A percentile compares a stretch with the other conserved stretches of the same genome.
Conservation (phyloP, 2,888 invertebrate genomes). For the Therioaphis trifolii region DNA sequence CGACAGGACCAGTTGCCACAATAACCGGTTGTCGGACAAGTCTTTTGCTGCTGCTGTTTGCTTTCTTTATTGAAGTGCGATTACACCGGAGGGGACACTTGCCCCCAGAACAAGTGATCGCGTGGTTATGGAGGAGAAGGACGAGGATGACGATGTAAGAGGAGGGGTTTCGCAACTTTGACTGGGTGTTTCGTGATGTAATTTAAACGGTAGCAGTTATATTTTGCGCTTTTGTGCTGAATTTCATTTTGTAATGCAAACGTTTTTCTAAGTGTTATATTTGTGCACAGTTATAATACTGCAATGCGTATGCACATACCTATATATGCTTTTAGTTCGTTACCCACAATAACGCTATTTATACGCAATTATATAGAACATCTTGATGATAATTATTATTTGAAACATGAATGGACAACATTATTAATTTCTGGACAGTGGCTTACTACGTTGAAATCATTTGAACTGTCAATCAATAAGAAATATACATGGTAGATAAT, state of each 20-base stretch:
- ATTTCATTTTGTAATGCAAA: slow-evolving; percentile 8
- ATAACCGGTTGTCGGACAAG: slow-evolving; percentile 33
- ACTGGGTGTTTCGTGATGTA: slow-evolving; percentile 25
- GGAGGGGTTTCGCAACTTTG: slow-evolving; percentile 16
- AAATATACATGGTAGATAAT: too few species aligned
- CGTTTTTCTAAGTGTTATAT: neutral
- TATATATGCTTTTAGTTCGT: neutral
- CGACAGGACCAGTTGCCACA: slow-evolving; percentile 13
- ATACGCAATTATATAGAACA: too few species aligned
- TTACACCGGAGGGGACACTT: slow-evolving; percentile 32
- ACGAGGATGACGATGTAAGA: neutral
- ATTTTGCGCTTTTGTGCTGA: slow-evolving; percentile 35
- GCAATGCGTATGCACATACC: neutral
- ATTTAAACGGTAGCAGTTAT: slow-evolving; percentile 32
- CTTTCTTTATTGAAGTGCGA: slow-evolving; percentile 20
- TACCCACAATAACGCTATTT: too few species aligned
- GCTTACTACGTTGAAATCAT: too few species aligned
- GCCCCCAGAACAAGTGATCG: neutral
- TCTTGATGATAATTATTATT: too few species aligned
- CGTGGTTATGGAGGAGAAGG: neutral
- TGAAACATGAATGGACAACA: too few species aligned
- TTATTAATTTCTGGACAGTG: too few species aligned
- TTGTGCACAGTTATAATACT: neutral
- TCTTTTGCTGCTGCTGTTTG: neutral
- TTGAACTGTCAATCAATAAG: too few species aligned